Evolutionary conservation across 2,888 invertebrate species (phyloP), one percentile per base, ranked within the genome.

Genomic region (Panzeria rudis): DNA sequence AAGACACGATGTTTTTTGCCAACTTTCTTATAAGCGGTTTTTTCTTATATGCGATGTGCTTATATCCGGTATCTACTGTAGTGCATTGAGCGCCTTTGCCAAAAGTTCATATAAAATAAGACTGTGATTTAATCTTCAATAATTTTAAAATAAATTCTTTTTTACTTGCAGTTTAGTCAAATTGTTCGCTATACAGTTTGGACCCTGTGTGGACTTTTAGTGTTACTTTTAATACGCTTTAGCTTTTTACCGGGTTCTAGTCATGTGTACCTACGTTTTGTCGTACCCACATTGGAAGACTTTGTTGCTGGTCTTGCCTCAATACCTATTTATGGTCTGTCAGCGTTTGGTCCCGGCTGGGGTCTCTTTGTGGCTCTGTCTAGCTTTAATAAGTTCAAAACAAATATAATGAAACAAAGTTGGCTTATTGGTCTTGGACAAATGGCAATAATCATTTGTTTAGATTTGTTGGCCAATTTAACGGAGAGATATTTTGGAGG

Each of bases 281-380:
- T 88, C 1, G 61, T 23, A 3, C 88, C 89, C 0, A 64, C 32
- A 1, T 0, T 9, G 1, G 7, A 62, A 0, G 59, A 82, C 0
- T n/a, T 89, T 52, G 0, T 54, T 0, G 0, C 80, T 1, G 87
- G 86, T 3, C 9, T 82, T 8, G 4, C 72, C 0, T 68, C 66
- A 1, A 84, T 89, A 35, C 87, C 89, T 0, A 8, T 90, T 0
- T 76, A 88, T 75, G 88, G 89, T 0, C 69, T 98, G 91, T 97
- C 96, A 90, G 97, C 97, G 0, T 95, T 98, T 35, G 98, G 98
- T 0, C 95, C 96, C 0, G 97, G 97, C 0, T 97, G 96, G 95
- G 97, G 97, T 38, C 95, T 96, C 3, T 94, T 97, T 59, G 94
- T 97, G 75, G 95, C 96, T 88, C 95, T 97, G 94, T 96, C 97